These are phyloP conservation scores for Tauraco erythrolophus DNA, from an alignment of 2,113 vertebrate species.

Conservation along the genomic window DNA sequence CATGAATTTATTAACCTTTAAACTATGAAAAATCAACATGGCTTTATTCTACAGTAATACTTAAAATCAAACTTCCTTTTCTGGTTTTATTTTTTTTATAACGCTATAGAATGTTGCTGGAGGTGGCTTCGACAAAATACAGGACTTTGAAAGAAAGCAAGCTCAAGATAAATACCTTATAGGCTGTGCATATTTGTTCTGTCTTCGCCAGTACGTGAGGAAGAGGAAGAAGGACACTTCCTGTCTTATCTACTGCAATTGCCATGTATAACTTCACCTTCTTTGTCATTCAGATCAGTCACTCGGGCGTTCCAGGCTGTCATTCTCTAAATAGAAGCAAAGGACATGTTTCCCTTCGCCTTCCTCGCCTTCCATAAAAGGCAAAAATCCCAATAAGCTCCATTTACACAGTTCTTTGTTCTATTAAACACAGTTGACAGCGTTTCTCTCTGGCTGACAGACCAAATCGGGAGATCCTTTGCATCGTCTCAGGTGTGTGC, in stretches of 20 bases:
- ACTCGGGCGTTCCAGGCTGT: accelerated
- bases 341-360: background rate
- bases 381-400: background rate
- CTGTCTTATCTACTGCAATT: background rate
- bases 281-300: background rate
- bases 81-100: background rate
- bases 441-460: background rate
- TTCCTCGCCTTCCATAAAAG: background rate
- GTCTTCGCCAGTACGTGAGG: background rate
- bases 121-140: background rate
- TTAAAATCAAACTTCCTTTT: background rate
- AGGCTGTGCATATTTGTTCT: background rate
- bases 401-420: background rate
- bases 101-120: background rate
- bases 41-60: background rate
- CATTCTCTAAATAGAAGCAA: background rate
- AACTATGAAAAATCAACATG: background rate
- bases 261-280: background rate
- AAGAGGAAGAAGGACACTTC: background rate
- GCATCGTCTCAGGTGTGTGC: background rate
- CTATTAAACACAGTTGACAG: background rate
- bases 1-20: background rate
- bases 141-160: background rate
- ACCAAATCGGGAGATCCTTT: background rate
- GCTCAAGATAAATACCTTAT: background rate